Conservation (phyloP, 1,140 invertebrate species). For the Paramacrobiotus metropolitanus region DNA sequence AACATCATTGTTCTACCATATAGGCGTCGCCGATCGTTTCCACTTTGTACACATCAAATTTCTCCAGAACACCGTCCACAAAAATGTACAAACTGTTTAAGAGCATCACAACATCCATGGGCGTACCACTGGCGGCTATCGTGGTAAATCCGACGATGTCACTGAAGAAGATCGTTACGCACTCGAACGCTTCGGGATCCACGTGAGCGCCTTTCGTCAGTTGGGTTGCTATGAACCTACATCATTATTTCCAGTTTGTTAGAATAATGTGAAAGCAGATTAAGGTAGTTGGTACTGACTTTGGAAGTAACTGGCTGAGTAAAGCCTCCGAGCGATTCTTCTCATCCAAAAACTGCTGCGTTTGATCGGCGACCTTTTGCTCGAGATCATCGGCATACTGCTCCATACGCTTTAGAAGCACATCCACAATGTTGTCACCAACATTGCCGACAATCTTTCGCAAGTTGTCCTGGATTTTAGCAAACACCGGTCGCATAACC, state of each 20-base stretch:
- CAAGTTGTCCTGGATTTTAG: slow-evolving; percentile 14
- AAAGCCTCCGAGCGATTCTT: background rate
- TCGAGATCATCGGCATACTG: background rate
- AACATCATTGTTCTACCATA: slow-evolving; percentile 20
- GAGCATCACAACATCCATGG: slow-evolving; percentile 20
- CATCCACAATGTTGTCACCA: slow-evolving; percentile 18
- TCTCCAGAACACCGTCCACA: slow-evolving; percentile 23
- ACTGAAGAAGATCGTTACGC: slow-evolving; percentile 24
- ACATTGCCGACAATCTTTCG: slow-evolving; percentile 6
- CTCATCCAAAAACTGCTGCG: background rate
- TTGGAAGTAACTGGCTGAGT: background rate
- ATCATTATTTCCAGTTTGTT: background rate
- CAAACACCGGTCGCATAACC: background rate
- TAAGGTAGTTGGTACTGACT: background rate
- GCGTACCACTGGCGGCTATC: slow-evolving; percentile 21
- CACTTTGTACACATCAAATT: slow-evolving; percentile 26
- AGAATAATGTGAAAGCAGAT: background rate
- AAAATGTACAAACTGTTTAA: slow-evolving; percentile 24
- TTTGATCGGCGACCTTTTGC: background rate
- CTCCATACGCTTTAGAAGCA: background rate
- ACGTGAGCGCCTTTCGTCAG: background rate
- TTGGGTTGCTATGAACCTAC: background rate
- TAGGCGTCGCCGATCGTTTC: slow-evolving; percentile 18
- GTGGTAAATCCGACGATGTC: slow-evolving; percentile 24
- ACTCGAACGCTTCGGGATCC: slow-evolving; percentile 11